Evolutionary conservation across 2,888 invertebrate species (phyloP), one percentile per base, ranked within the genome.

Genomic region (Watsonalla cultraria): DNA sequence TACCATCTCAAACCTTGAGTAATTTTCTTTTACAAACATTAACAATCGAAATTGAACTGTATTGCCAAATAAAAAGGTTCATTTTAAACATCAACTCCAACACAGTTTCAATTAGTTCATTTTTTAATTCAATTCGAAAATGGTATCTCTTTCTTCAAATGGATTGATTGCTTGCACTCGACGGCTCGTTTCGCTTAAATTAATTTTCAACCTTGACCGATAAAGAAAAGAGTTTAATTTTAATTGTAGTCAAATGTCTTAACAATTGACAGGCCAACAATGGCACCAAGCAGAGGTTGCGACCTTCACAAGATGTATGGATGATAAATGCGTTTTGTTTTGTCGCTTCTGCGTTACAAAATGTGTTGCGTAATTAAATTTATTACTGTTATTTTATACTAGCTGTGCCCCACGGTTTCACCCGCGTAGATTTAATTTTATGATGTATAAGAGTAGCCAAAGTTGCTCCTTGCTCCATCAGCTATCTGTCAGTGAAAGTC

Each of bases 1-100:
- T 24, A 78, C 51, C 58, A 79, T 80, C 80, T 72, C 61, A 57
- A 57, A 66, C 68, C 72, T 72, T 69, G 61, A 68, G 33, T 63
- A 52, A 61, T 59, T 68, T 62, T 61, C 58, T 24, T 24, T 60
- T 65, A 54, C 50, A 46, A 51, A 51, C 53, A 11, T 5, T 6
- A 9, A 8, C 49, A 54, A 45, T 52, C 53, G 51, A 68, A 61
- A 58, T 53, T 45, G 54, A 56, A 63, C 47, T 50, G 47, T 60
- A 53, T 45, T 7, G 7, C 9, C 0, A 37, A n/a, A 2, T 0
- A 0, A 6, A 6, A 53, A 49, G 51, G 45, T 49, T 15, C 37
- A 7, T 46, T 49, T 51, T 57, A 51, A 8, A 37, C 5, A 37
- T 4, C 37, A 8, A 8, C 8, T 37, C 8, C 37, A 37, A 37